Evolutionary conservation across 1,140 invertebrate species (phyloP), one percentile per base, ranked within the genome.

Genomic region (Rhagoletis zephyria): DNA sequence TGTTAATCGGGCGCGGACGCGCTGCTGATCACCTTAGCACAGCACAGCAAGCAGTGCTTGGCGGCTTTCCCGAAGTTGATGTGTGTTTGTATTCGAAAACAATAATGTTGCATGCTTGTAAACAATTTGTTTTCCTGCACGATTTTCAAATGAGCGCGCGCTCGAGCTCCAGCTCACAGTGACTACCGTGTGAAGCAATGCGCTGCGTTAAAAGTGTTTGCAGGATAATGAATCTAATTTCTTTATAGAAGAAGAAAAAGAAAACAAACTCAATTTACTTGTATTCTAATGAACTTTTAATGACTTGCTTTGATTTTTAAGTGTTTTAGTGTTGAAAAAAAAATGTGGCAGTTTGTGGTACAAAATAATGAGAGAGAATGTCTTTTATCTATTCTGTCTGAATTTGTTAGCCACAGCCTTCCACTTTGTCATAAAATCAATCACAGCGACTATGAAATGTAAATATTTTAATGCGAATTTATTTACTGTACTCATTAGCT

Each of bases 71-170:
- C 1, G 12, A 14, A 51, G n/a, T 30, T 45, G 3, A 16, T 51
- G 61, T 63, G 61, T 63, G 12, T 63, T 4, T 63, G 30, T 2
- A 30, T 30, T 30, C 4, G 67, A 10, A 48, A 56, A 12, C 74
- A 81, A 81, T 81, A 30, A 81, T 56, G 74, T 81, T 56, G 74
- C 74, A 56, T 81, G 51, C 74, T 81, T 56, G 48, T 81, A 81
- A 81, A 81, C 74, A 81, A 81, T 81, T 81, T 81, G 74, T 81
- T 59, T 81, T 51, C 48, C 16, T 56, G 51, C 74, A 81, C 74
- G 74, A 81, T 81, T 81, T 59, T 16, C n/a, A 51, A 19, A n/a
- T 3, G 48, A 51, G 48, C 74, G 74, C 40, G 48, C n/a, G 48
- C n/a, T n/a, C 48, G 1, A 30, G 30, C 30, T 30, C 61, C 9